Base-by-base conservation (phyloP, 1,140 invertebrate genomes). In the Leptinotarsa lineolata region DNA sequence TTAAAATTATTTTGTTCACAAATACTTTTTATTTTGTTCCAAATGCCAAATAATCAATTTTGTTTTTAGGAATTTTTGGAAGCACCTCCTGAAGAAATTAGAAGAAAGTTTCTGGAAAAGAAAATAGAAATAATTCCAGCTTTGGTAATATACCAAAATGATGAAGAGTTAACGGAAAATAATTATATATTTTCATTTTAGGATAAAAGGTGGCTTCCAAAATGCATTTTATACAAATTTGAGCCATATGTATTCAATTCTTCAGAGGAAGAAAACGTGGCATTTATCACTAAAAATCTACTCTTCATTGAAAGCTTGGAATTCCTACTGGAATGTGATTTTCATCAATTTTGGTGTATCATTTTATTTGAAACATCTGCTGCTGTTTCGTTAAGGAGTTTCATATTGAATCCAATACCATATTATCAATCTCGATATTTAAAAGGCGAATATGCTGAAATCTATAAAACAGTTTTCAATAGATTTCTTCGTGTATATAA, bases 311-410 rank as follows among this genome's bases (percentile, higher is more conserved):
- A 77, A 54, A 74, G 67, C 67, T 72, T 82, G 70, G 71, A 81
- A 18, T 79, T 76, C 74, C 73, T 82, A 21, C 21, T 80, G 44
- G 76, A 74, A 46, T 81, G 80, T 67, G 77, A 74, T 65, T 82
- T 78, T 69, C 80, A 81, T 65, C 80, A 81, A 24, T 82, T 82
- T 76, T 82, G 81, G 81, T 81, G 80, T 75, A 78, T 73, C 48
- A 75, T 82, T 22, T 69, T 80, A 60, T 82, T 76, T 76, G 78
- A 81, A 75, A 74, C 79, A 16, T 75, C 73, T 46, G 74, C 77
- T 63, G 44, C 63, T 21, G 22, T 70, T 66, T 68, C 74, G 60
- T 61, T 82, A 48, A 72, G 74, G 39, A 78, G 77, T 76, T 81
- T 81, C 71, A 68, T 82, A 21, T 68, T 77, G 54, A 78, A 76